Percentiles rank a stretch among this genome's conserved stretches.
Evolutionary conservation across 2,113 vertebrate genomes (phyloP).

Genomic region (Prionailurus viverrinus): DNA sequence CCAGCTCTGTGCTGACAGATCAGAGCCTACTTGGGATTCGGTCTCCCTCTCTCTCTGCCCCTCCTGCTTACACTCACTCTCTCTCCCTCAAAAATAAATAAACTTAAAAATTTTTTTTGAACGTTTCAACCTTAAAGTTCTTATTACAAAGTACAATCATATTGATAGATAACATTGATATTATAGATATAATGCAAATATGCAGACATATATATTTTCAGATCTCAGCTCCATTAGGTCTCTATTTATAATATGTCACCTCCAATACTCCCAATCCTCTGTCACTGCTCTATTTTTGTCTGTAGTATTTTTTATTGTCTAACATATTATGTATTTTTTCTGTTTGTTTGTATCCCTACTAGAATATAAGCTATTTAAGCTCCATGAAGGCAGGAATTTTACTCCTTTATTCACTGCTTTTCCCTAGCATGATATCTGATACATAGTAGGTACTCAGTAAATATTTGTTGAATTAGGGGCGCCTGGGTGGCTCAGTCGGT

Average conservation of each 20-base stretch:
- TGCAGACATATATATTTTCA: neutral
- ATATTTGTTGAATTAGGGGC: neutral
- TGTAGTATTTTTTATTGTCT: neutral
- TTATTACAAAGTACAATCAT: neutral
- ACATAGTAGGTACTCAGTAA: constrained; percentile 23
- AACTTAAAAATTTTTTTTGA: too few relatives aligned
- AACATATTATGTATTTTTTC: neutral
- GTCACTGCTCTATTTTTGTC: neutral
- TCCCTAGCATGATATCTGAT: constrained; percentile 24
- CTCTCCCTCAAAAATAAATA: too few relatives aligned
- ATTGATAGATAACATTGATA: neutral
- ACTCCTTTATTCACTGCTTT: constrained; percentile 26
- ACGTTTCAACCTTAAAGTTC: constrained; percentile 4
- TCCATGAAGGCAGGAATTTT: constrained; percentile 28
- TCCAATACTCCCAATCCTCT: neutral
- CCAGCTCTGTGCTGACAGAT: too few relatives aligned
- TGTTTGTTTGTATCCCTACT: constrained; percentile 36
- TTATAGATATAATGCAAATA: constrained; percentile 15
- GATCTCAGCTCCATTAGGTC: neutral
- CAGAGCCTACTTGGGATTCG: too few relatives aligned
- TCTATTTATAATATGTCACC: neutral
- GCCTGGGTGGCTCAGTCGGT: too few relatives aligned
- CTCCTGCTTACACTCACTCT: too few relatives aligned
- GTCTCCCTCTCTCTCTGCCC: too few relatives aligned
- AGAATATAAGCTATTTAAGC: constrained; percentile 35